Conservation (phyloP, 1,140 invertebrate species). For the Bombus fervidus region DNA sequence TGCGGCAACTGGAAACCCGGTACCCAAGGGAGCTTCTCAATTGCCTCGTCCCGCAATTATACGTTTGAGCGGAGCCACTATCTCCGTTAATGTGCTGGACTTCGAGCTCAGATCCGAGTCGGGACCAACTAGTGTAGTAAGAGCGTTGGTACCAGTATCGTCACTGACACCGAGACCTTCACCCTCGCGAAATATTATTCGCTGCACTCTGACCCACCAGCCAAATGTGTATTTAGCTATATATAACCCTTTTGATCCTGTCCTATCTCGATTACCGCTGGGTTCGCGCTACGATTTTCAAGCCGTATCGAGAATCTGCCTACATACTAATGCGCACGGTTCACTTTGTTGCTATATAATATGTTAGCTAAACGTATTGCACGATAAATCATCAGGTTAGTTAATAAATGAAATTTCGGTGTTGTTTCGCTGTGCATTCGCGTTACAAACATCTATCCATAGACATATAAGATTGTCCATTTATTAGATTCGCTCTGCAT, state of each 20-base stretch:
- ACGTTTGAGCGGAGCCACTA: slow-evolving; percentile 80
- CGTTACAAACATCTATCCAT: background rate
- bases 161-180: slow-evolving; percentile 50
- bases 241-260: slow-evolving; percentile 60
- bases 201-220: slow-evolving; percentile 60
- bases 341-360: background rate
- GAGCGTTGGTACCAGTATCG: slow-evolving; percentile 23
- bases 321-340: background rate
- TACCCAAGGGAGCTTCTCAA: slow-evolving; percentile 78
- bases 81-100: slow-evolving; percentile 80
- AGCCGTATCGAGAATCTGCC: slow-evolving; percentile 34
- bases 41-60: slow-evolving; percentile 81
- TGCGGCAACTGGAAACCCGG: slow-evolving; percentile 66
- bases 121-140: slow-evolving; percentile 58
- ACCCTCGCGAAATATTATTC: slow-evolving; percentile 72
- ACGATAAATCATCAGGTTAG: slow-evolving; percentile 18
- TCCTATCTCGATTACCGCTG: slow-evolving; percentile 63
- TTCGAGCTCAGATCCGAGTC: slow-evolving; percentile 69
- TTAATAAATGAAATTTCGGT: slow-evolving; percentile 1
- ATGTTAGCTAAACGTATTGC: slow-evolving; percentile 9
- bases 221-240: slow-evolving; percentile 66
- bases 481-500: too few species aligned
- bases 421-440: background rate
- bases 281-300: slow-evolving; percentile 55
- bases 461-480: too few species aligned